Base-by-base conservation (phyloP, 92 coral and sea anemone genomes). In the Zoanthus sociatus region DNA sequence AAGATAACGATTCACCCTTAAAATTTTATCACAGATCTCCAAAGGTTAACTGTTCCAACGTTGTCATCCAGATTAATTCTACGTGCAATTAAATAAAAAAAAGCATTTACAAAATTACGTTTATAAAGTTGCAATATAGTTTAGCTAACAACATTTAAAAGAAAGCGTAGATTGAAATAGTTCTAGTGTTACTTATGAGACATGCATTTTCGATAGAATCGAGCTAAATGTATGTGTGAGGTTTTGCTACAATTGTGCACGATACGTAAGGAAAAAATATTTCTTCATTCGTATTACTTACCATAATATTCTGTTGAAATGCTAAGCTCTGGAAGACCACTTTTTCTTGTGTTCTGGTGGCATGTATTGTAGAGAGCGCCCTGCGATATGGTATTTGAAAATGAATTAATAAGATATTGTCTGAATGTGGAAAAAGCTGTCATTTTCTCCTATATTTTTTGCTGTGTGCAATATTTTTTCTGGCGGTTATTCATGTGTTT, bases 401-500 rank as follows among this genome's bases (percentile, higher is more conserved):
- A 21, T 61, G 74, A 60, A 81, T 81, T 81, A 81, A 66, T 81
- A 81, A 81, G 76, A 74, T 37, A 37, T 37, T 37, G 42, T 37
- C 46, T 44, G 46, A 66, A 46, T 81, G 61, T 15, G 46, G 63
- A 44, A 18, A 47, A 64, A 66, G 44, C 74, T 81, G 85, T 67
- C 85, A 67, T 26, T n/a, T 61, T 64, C 15, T 14, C 56, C 45
- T 4, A 66, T 64, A 81, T 44, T 63, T 81, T 73, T 56, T 81
- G 85, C 85, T 81, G 85, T 66, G 85, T 81, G 46, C 63, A 81
- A 81, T 64, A 66, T 66, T 13, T 81, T 14, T 67, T 17, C 75
- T 67, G 66, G 45, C 56, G 74, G 26, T 81, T 26, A 2, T 48
- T 50, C 21, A 2, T 30, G 20, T 58, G 45, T 60, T 32, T 15